Base-by-base conservation (phyloP, 2,797 vertebrate species). In the Sphenodon punctatus region DNA sequence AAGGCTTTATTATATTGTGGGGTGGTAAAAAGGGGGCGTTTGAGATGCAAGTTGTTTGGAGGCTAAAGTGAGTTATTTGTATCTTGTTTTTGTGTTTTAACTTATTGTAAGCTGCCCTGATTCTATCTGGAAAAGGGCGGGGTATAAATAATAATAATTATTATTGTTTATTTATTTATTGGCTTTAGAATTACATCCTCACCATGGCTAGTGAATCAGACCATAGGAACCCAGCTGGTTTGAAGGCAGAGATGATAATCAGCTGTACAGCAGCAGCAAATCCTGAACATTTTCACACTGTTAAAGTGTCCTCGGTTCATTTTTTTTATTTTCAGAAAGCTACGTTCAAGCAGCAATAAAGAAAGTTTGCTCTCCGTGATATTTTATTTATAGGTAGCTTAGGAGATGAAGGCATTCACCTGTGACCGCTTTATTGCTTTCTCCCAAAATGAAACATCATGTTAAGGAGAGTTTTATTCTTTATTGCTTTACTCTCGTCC, bases 111-210 rank as follows among this genome's bases (percentile, higher is more conserved):
- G n/a, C n/a, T n/a, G n/a, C n/a, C n/a, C n/a, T n/a, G n/a, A 23
- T 19, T 86, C 67, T 80, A 36, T n/a, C 0, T 2, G 84, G 59
- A 22, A 58, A 63, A 80, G 32, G 36, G 55, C n/a, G n/a, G 36
- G 13, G 36, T 3, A 36, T 34, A 36, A 34, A 34, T 34, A 34
- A 36, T 36, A 84, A 72, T 0, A 0, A 80, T n/a, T 0, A 1
- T n/a, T n/a, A n/a, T n/a, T n/a, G n/a, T n/a, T n/a, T n/a, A n/a
- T n/a, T n/a, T n/a, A n/a, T n/a, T n/a, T n/a, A n/a, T n/a, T n/a
- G n/a, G n/a, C n/a, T n/a, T n/a, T n/a, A n/a, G 30, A 61, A 36
- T 34, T 59, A 46, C 43, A 79, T 10, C 27, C 36, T 2, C 6
- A 72, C n/a, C 14, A 2, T 38, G 30, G 36, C 1, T 2, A 75